These are phyloP conservation scores for Drosophila kambysellisi DNA, from an alignment of 2,888 invertebrate species.

Conservation along the genomic window DNA sequence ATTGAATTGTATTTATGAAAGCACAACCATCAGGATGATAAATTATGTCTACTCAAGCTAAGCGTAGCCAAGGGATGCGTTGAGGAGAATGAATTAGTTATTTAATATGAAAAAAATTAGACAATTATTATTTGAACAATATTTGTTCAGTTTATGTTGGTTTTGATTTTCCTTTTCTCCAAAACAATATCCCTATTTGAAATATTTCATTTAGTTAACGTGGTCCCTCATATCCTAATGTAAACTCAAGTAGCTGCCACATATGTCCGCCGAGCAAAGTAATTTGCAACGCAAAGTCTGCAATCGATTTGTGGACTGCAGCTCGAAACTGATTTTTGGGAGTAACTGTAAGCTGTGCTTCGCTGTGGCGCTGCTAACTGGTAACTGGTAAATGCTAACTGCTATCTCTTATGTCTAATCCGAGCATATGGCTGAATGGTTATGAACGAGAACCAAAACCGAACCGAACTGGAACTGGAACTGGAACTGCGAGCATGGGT, in stretches of 20 bases:
- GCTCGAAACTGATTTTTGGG: constrained; percentile 51
- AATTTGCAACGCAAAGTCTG: constrained; percentile 41
- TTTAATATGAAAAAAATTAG: not conserved
- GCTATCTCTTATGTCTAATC: constrained; percentile 65
- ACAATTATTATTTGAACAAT: too few species aligned
- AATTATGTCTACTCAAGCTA: too few species aligned
- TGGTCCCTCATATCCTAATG: constrained; percentile 4
- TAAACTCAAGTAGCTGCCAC: not conserved
- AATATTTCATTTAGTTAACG: constrained; percentile 18
- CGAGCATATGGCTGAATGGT: constrained; percentile 75
- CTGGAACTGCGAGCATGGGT: constrained; percentile 5
- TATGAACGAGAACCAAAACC: constrained; percentile 48
- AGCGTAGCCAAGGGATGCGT: not conserved
- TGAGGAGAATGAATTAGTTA: not conserved
- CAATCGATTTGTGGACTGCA: constrained; percentile 59
- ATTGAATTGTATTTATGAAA: too few species aligned
- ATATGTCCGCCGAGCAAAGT: constrained; percentile 17
- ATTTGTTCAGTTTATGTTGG: not conserved
- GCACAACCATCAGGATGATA: too few species aligned
- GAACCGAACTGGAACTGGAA: constrained; percentile 31
- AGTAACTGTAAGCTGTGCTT: constrained; percentile 53
- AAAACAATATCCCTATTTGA: not conserved
- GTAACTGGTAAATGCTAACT: constrained; percentile 8
- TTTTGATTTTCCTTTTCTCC: not conserved
- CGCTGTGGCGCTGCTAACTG: not conserved